These are phyloP conservation scores for Heteromurus nitidus DNA, from an alignment of 2,888 invertebrate genomes.

Conservation along the genomic window DNA sequence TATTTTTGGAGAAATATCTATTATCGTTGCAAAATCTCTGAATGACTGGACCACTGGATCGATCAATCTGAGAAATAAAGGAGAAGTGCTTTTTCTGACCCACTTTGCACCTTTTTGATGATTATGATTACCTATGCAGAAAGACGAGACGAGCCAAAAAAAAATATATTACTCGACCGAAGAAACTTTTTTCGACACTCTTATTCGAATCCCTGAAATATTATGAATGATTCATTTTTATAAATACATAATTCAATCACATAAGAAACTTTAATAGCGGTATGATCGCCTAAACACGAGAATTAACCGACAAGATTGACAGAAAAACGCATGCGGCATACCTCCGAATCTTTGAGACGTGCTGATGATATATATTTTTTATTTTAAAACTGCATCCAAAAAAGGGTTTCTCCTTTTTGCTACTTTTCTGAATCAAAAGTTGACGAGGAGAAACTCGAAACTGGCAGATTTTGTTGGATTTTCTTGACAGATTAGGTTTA, in stretches of 20 bases:
- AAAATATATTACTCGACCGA: no score
- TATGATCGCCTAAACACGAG: neutral
- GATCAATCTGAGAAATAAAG: neutral
- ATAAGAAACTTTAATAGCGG: slow-evolving; percentile 10
- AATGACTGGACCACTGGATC: neutral
- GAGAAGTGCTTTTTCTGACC: slow-evolving; percentile 37
- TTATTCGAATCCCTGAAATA: no score
- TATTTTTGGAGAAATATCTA: slow-evolving; percentile 9
- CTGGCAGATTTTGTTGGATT: slow-evolving; percentile 27
- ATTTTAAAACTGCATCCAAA: neutral
- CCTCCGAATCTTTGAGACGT: neutral
- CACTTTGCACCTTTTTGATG: slow-evolving; percentile 45
- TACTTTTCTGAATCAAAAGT: neutral
- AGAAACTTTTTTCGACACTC: neutral
- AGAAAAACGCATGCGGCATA: slow-evolving; percentile 1
- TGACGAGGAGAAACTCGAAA: neutral
- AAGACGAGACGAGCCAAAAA: neutral
- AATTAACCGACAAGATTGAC: neutral
- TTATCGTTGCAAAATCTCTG: slow-evolving; percentile 14
- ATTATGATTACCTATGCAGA: no score
- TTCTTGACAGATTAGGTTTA: slow-evolving; percentile 46
- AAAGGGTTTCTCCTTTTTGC: neutral
- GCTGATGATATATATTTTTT: neutral
- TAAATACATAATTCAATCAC: neutral
- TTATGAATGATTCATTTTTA: neutral